Conservation (phyloP, 2,888 invertebrate genomes). For the Dryadula phaetusa region DNA sequence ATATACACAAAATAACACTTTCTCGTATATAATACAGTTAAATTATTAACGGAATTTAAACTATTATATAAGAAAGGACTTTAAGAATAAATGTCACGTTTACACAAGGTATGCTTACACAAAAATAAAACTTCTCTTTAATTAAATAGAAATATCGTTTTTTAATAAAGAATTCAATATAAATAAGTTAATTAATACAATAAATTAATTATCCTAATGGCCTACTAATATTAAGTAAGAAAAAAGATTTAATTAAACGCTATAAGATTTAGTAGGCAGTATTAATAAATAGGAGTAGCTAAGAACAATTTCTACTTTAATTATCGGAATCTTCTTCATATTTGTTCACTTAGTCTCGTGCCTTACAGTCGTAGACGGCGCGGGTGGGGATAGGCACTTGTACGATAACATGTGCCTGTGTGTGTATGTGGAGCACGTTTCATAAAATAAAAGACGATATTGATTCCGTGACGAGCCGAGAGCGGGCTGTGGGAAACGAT, state of each 20-base stretch:
- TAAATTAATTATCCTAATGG: constrained; percentile 55
- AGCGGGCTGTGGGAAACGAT: constrained; percentile 81
- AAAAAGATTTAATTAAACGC: constrained; percentile 68
- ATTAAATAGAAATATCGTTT: constrained; percentile 4
- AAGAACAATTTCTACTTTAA: constrained; percentile 72
- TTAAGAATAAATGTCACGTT: too few species aligned
- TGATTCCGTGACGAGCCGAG: constrained; percentile 82
- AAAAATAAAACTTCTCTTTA: background rate
- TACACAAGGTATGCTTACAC: background rate
- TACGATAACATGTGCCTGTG: constrained; percentile 49
- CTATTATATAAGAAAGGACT: too few species aligned
- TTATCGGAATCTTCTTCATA: constrained; percentile 65
- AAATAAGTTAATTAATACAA: too few species aligned
- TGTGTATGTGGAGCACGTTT: constrained; percentile 76
- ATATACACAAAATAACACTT: background rate
- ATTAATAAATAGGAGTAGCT: constrained; percentile 64
- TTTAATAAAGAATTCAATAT: constrained; percentile 21
- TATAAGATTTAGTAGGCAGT: constrained; percentile 61
- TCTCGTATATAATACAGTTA: background rate
- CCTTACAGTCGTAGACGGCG: constrained; percentile 46
- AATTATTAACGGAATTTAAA: too few species aligned
- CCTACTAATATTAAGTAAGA: constrained; percentile 61
- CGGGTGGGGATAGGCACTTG: constrained; percentile 37
- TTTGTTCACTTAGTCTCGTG: constrained; percentile 57
- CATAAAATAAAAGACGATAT: constrained; percentile 83